Base-by-base conservation (phyloP, 2,888 invertebrate genomes). In the Acrocera orbiculus region DNA sequence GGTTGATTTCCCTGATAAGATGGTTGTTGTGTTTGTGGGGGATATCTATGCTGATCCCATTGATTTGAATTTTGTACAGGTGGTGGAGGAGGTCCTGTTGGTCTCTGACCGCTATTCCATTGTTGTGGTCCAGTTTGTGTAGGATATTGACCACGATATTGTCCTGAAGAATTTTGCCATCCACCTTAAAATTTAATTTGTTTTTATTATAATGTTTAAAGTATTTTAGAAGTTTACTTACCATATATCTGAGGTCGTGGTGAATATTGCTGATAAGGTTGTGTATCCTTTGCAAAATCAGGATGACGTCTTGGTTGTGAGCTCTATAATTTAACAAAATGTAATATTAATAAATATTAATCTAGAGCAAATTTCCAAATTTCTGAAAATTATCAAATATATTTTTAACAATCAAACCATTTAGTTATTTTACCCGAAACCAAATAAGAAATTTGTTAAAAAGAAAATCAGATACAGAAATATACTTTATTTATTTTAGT, bases 281-380 rank as follows among this genome's bases (percentile, higher is more conserved):
- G 73, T 50, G 64, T 68, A 52, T 81, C 80, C 64, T 80, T 80
- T 47, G 74, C 73, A 64, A 81, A 82, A 63, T 81, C 81, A 34
- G 81, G 82, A 65, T 81, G 82, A 49, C 82, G 65, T 46, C 81
- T 67, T 27, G 76, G 77, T 47, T 78, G 76, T 31, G 74, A 72
- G 43, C 70, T 67, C 49, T 76, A 69, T 30, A 65, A 44, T 63
- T 64, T 49, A 13, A 35, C 24, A 31, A 29, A 14, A 2, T 16
- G 14, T 13, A 16, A 17, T 7, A n/a, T 11, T 16, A n/a, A n/a
- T n/a, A n/a, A n/a, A n/a, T n/a, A n/a, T n/a, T n/a, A n/a, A n/a
- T n/a, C n/a, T n/a, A n/a, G n/a, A n/a, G n/a, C n/a, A n/a, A n/a
- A n/a, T n/a, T n/a, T n/a, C n/a, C n/a, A n/a, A n/a, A n/a, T n/a